These are phyloP conservation scores for Petrocephalus schoutedeni DNA, from an alignment of 2,797 vertebrate species.

Conservation along the genomic window DNA sequence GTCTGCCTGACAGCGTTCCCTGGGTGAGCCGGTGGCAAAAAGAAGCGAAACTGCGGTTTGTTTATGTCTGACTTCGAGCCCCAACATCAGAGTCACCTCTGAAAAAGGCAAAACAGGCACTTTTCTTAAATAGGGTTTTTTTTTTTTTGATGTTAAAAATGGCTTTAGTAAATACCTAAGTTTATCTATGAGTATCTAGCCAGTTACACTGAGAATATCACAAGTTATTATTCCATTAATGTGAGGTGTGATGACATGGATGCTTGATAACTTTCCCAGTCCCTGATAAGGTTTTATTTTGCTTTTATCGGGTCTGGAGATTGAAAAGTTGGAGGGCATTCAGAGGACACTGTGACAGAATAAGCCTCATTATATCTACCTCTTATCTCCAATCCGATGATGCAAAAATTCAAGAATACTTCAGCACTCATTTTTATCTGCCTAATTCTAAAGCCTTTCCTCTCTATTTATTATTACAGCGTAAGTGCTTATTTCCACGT, in stretches of 20 bases:
- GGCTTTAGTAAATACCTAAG: not conserved
- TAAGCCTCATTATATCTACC: not conserved
- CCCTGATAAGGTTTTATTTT: constrained; percentile 10
- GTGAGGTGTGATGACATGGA: not conserved
- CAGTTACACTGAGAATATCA: constrained; percentile 4
- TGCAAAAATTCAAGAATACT: constrained; percentile 7
- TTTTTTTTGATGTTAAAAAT: constrained; percentile 1
- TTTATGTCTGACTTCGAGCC: not conserved
- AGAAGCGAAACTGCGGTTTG: not conserved
- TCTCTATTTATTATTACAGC: not conserved
- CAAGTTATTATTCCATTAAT: not conserved
- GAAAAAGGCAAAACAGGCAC: constrained; percentile 1
- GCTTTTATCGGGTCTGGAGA: not conserved
- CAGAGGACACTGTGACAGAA: constrained; percentile 16
- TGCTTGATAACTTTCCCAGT: not conserved
- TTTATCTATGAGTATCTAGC: not conserved
- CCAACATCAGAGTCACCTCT: not conserved
- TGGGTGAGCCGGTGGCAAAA: not conserved
- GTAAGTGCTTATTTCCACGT: not conserved
- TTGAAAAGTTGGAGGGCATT: constrained; percentile 13
- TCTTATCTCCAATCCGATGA: constrained; percentile 6
- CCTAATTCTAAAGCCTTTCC: constrained; percentile 9
- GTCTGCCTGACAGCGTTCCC: not conserved
- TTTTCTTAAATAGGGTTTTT: not conserved
- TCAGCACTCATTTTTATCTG: not conserved